These are phyloP conservation scores for Brassicogethes aeneus DNA, from an alignment of 2,888 invertebrate genomes.

Conservation along the genomic window DNA sequence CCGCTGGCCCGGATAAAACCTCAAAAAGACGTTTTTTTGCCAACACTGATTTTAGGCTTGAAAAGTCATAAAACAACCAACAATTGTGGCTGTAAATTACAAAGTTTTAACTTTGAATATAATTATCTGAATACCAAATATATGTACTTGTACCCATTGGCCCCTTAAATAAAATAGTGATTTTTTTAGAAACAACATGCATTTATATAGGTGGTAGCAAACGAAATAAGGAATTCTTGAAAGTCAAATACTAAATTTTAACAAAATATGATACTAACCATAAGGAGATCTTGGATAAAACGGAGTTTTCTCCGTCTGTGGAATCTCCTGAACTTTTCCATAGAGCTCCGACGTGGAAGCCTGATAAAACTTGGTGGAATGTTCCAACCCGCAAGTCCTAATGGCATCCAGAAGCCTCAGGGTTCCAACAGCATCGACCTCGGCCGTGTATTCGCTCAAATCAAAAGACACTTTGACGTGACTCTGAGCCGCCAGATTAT, in stretches of 20 bases:
- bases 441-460: conserved; percentile 96
- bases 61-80: too few relatives aligned
- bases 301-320: conserved; percentile 90
- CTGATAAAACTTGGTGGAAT: conserved; percentile 81
- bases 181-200: too few relatives aligned
- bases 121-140: too few relatives aligned
- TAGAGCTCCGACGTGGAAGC: conserved; percentile 94
- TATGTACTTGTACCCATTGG: too few relatives aligned
- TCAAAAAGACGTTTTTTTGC: too few relatives aligned
- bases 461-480: conserved; percentile 99
- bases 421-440: conserved; percentile 95
- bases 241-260: background rate
- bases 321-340: conserved; percentile 86
- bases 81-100: too few relatives aligned
- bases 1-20: too few relatives aligned
- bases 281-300: conserved; percentile 96
- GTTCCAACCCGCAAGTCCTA: conserved; percentile 75
- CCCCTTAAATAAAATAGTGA: too few relatives aligned
- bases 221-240: too few relatives aligned
- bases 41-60: too few relatives aligned
- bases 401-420: conserved; percentile 86
- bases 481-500: conserved; percentile 97
- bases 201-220: too few relatives aligned
- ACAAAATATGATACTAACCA: conserved; percentile 49
- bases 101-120: too few relatives aligned